These are phyloP conservation scores for Brenthis hecate DNA, from an alignment of 2,888 invertebrate genomes.

Conservation along the genomic window DNA sequence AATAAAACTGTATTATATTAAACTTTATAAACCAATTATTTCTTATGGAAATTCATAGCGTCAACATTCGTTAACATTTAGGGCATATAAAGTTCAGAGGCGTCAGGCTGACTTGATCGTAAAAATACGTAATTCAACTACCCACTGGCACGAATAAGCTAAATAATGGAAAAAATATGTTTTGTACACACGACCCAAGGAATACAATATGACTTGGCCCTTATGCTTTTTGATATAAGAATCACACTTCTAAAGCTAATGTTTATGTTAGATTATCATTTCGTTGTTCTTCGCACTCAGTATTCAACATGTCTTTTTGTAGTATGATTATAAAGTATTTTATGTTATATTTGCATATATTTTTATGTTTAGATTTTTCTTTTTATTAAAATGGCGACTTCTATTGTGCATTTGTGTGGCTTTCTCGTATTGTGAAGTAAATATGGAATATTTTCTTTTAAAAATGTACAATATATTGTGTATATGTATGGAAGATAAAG, in stretches of 20 bases:
- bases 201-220: constrained; percentile 4
- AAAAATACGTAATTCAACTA: constrained; percentile 41
- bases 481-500: not conserved
- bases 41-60: constrained; percentile 20
- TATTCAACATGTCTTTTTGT: constrained; percentile 23
- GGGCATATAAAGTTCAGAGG: constrained; percentile 29
- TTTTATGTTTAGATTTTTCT: constrained; percentile 6
- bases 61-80: constrained; percentile 33
- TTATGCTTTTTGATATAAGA: constrained; percentile 9
- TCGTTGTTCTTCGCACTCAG: constrained; percentile 20
- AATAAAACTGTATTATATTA: constrained; percentile 13
- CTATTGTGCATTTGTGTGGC: constrained; percentile 5
- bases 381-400: constrained; percentile 15
- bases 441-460: constrained; percentile 1
- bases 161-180: constrained; percentile 41
- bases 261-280: constrained; percentile 16
- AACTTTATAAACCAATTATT: constrained; percentile 16
- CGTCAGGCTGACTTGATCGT: constrained; percentile 34
- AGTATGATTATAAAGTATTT: constrained; percentile 20
- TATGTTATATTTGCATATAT: constrained; percentile 18
- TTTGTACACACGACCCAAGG: constrained; percentile 27
- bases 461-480: not conserved
- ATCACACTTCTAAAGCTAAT: constrained; percentile 1
- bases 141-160: constrained; percentile 38
- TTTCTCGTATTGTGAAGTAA: constrained; percentile 1